phyloP scores from a whole-genome alignment of 2,888 invertebrate genomes.

The Stomorhina lunata region DNA sequence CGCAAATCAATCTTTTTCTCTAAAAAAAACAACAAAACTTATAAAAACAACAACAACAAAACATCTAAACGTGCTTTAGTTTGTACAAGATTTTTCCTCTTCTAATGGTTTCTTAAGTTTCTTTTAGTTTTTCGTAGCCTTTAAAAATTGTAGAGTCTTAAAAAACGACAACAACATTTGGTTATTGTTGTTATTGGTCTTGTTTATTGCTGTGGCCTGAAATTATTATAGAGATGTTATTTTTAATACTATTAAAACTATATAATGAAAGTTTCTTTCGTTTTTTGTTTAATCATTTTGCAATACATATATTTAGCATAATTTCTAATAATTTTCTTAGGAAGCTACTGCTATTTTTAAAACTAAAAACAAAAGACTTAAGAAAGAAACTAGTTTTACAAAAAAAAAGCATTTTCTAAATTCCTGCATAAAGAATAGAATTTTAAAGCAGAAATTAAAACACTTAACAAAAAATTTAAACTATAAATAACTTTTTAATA shows the following conservation, averaged over 20 bases:
- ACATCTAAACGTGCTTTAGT: constrained; percentile 47
- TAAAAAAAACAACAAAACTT: constrained; percentile 16
- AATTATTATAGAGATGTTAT: constrained; percentile 64
- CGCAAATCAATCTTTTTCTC: constrained; percentile 68
- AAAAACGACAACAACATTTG: constrained; percentile 31
- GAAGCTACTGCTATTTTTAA: constrained; percentile 33
- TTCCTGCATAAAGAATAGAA: too few species aligned
- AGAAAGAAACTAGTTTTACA: constrained; percentile 30
- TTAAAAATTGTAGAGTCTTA: constrained; percentile 28
- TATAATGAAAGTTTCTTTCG: constrained; percentile 2
- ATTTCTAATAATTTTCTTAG: constrained; percentile 54
- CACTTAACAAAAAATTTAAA: too few species aligned
- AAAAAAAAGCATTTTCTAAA: background rate
- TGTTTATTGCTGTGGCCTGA: constrained; percentile 16
- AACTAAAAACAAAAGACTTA: constrained; percentile 37
- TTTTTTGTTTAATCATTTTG: constrained; percentile 35
- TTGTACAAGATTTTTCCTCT: constrained; percentile 56
- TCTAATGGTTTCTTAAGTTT: constrained; percentile 50
- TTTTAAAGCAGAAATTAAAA: too few species aligned
- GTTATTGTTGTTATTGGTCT: constrained; percentile 43
- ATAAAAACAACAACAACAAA: constrained; percentile 4
- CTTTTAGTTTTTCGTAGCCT: constrained; percentile 21
- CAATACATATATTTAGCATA: constrained; percentile 55
- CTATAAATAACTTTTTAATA: too few species aligned
- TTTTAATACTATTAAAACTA: constrained; percentile 38